These are phyloP conservation scores for Coptodon bakossiorum DNA, from an alignment of 2,113 vertebrate species.

Conservation along the genomic window DNA sequence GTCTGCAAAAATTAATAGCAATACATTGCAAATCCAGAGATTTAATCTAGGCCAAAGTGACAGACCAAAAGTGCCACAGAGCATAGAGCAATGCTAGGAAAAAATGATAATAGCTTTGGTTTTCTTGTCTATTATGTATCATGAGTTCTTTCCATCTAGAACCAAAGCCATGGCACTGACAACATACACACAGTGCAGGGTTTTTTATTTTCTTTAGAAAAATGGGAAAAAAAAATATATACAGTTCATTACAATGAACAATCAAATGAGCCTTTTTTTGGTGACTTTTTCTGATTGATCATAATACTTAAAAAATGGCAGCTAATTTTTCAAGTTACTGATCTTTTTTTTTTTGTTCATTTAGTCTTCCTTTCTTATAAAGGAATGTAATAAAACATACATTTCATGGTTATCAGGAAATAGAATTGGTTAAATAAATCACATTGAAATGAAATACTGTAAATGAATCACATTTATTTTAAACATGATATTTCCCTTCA, in stretches of 20 bases:
- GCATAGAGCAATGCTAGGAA: not conserved
- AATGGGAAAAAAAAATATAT: not conserved
- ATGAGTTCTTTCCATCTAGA: not conserved
- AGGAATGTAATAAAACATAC: not conserved
- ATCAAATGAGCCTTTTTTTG: not conserved
- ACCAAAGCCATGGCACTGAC: not conserved
- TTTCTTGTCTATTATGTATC: not conserved
- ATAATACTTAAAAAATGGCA: not conserved
- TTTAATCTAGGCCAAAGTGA: not conserved
- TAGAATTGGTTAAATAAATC: not conserved
- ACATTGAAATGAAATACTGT: not conserved
- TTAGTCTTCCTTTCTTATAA: not conserved
- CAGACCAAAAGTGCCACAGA: not conserved
- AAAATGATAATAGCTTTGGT: not conserved
- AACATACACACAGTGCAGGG: not conserved
- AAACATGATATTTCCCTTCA: conserved; percentile 8
- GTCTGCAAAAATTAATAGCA: not conserved
- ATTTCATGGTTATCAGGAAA: conserved; percentile 4
- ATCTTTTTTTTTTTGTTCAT: not conserved
- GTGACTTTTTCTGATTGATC: not conserved
- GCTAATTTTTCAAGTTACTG: not conserved
- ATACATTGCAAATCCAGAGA: not conserved
- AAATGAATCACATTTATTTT: not conserved
- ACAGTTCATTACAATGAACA: not conserved
- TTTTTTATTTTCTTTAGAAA: not conserved